phyloP scores from a whole-genome alignment of 2,888 invertebrate species.

The Campaea margaritaria region DNA sequence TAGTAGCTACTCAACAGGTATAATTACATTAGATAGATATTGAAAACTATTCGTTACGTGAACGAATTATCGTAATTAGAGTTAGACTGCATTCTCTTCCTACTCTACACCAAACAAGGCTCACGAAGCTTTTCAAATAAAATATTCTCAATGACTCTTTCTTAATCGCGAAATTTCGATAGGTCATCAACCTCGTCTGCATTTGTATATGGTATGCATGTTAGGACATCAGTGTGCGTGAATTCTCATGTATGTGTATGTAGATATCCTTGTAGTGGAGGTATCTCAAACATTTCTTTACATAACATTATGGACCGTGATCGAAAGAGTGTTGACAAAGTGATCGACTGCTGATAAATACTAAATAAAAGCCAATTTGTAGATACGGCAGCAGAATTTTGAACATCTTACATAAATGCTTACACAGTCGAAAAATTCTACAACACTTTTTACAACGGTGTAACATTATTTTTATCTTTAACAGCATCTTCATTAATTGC shows the following conservation, averaged over 20 bases:
- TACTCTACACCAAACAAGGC: not conserved
- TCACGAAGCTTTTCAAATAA: slow-evolving; percentile 7
- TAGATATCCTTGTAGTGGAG: not conserved
- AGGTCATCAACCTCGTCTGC: slow-evolving; percentile 61
- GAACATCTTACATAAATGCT: slow-evolving; percentile 21
- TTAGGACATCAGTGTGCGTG: slow-evolving; percentile 43
- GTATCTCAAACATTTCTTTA: slow-evolving; percentile 48
- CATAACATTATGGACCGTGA: slow-evolving; percentile 28
- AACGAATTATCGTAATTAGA: too few species aligned
- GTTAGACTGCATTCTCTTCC: not conserved
- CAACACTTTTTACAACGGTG: not conserved
- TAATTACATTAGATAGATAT: too few species aligned
- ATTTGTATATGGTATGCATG: slow-evolving; percentile 43
- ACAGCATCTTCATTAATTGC: not conserved
- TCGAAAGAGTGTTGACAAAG: slow-evolving; percentile 31
- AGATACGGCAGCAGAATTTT: slow-evolving; percentile 37
- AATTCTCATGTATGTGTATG: slow-evolving; percentile 4
- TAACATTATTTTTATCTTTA: not conserved
- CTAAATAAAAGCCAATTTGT: slow-evolving; percentile 39
- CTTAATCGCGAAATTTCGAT: slow-evolving; percentile 56
- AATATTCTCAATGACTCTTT: slow-evolving; percentile 35
- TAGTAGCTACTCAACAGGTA: too few species aligned
- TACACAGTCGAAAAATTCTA: not conserved
- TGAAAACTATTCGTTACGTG: too few species aligned
- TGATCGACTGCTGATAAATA: slow-evolving; percentile 43